Evolutionary conservation across 2,888 invertebrate species (phyloP).

Genomic region (Thalpophila matura): DNA sequence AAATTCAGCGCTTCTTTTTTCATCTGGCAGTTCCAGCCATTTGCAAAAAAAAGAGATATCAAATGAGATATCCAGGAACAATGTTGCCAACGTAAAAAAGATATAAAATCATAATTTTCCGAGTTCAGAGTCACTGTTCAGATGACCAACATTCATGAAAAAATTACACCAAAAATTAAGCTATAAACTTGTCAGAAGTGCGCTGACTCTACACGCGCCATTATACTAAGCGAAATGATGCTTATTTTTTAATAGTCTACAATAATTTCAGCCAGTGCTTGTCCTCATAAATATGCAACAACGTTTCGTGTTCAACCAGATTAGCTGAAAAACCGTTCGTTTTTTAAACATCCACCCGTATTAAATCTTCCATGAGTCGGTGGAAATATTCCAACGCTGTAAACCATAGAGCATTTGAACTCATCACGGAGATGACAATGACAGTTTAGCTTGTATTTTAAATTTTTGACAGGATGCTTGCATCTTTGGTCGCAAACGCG

Average conservation of each 20-base stretch:
- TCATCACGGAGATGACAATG: too few relatives aligned
- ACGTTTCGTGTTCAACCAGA: conserved; percentile 40
- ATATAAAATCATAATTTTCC: too few relatives aligned
- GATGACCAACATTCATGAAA: not conserved
- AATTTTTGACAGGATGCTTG: too few relatives aligned
- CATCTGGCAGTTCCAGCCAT: too few relatives aligned
- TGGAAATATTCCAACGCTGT: conserved; percentile 2
- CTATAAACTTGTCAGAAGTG: not conserved
- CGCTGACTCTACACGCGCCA: not conserved
- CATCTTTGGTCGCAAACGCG: too few relatives aligned
- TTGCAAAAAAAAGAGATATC: too few relatives aligned
- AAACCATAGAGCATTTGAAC: not conserved
- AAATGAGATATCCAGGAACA: too few relatives aligned
- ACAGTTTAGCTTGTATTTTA: too few relatives aligned
- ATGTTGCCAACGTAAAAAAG: too few relatives aligned
- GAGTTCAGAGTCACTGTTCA: too few relatives aligned
- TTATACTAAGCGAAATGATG: not conserved
- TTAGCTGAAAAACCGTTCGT: conserved; percentile 37
- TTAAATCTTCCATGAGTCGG: conserved; percentile 22
- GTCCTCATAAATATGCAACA: conserved; percentile 44
- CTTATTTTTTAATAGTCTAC: conserved; percentile 11
- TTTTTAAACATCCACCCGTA: conserved; percentile 21
- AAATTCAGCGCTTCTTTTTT: too few relatives aligned
- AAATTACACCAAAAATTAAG: not conserved
- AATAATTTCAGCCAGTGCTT: not conserved